Conservation (phyloP, 2,888 invertebrate species). For the Thereva nobilitata region DNA sequence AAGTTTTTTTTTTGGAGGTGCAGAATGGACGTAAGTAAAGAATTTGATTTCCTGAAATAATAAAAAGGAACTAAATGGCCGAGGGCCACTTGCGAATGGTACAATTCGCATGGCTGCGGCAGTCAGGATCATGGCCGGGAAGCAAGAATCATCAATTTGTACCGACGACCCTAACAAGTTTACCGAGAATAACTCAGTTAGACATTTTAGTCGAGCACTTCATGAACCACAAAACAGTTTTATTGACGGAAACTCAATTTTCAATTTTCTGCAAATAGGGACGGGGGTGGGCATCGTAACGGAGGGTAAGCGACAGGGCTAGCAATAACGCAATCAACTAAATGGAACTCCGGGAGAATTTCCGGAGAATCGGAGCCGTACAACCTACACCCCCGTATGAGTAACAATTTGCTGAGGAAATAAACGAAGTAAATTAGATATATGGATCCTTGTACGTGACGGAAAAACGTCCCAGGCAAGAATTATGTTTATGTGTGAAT, state of each 20-base stretch:
- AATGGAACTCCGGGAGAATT: constrained; percentile 30
- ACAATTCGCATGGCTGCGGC: not conserved
- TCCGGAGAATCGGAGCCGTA: constrained; percentile 4
- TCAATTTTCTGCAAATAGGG: constrained; percentile 37
- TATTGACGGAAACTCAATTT: constrained; percentile 41
- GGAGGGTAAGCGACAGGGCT: constrained; percentile 1
- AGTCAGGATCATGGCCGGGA: not conserved
- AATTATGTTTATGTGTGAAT: constrained; percentile 31
- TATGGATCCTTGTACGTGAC: constrained; percentile 40
- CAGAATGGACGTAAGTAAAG: not conserved
- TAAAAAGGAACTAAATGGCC: not conserved
- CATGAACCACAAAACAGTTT: constrained; percentile 37
- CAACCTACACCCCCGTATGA: constrained; percentile 25
- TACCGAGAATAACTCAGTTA: constrained; percentile 36
- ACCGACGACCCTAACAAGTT: constrained; percentile 32
- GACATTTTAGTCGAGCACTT: constrained; percentile 37
- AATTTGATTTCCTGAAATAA: not conserved
- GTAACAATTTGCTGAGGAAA: constrained; percentile 37
- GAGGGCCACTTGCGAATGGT: constrained; percentile 2
- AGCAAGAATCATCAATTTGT: constrained; percentile 38
- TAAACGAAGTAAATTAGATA: constrained; percentile 41
- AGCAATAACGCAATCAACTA: constrained; percentile 39
- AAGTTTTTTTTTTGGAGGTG: too few relatives aligned
- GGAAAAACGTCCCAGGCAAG: constrained; percentile 35
- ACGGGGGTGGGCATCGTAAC: not conserved